These are phyloP conservation scores for Strigops habroptila DNA, from an alignment of 2,113 vertebrate genomes.

Conservation along the genomic window DNA sequence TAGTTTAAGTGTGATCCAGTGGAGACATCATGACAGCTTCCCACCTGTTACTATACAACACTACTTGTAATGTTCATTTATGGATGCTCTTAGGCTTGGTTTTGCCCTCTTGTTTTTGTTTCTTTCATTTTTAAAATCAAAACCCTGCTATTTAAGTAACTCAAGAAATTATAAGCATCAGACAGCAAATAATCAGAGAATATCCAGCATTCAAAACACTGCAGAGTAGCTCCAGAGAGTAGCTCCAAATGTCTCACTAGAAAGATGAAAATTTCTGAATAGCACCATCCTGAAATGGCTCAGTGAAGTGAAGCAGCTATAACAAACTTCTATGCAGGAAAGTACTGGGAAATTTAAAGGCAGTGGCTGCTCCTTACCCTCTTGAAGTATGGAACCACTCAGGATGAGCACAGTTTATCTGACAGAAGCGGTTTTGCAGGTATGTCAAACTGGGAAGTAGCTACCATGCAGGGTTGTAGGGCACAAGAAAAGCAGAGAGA, in stretches of 20 bases:
- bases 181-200: neutral
- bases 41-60: neutral
- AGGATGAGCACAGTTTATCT: neutral
- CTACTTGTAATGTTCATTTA: neutral
- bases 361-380: neutral
- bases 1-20: neutral
- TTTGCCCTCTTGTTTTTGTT: neutral
- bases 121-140: neutral
- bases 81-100: neutral
- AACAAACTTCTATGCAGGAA: neutral
- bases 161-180: neutral
- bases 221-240: neutral
- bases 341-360: neutral
- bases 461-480: neutral
- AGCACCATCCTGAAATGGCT: neutral
- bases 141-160: neutral
- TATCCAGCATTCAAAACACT: neutral
- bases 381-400: neutral
- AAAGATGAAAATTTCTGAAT: neutral
- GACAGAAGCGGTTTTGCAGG: neutral
- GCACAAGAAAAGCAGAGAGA: constrained; percentile 14
- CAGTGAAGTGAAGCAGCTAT: neutral
- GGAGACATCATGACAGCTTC: neutral
- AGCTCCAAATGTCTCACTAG: neutral
- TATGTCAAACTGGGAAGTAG: neutral